Conservation (phyloP, 2,797 vertebrate species). For the Darevskia mixta region DNA sequence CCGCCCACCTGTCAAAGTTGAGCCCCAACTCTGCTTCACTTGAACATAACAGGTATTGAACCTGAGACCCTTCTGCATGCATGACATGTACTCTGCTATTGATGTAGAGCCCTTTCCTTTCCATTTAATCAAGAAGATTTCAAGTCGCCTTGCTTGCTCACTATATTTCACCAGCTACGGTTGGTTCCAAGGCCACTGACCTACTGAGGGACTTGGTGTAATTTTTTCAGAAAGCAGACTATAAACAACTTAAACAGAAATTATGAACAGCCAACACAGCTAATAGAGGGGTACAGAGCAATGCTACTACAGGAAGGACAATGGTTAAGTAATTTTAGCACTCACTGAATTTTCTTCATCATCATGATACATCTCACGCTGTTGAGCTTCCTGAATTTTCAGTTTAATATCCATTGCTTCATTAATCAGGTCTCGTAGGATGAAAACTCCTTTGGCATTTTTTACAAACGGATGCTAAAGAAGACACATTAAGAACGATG, state of each 20-base stretch:
- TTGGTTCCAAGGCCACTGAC: not conserved
- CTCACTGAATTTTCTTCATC: slow-evolving; percentile 94
- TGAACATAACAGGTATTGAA: not conserved
- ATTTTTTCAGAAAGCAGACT: not conserved
- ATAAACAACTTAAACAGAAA: not conserved
- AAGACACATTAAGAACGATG: slow-evolving; percentile 6
- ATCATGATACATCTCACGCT: slow-evolving; percentile 89
- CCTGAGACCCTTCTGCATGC: not conserved
- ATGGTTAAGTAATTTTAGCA: slow-evolving; percentile 20
- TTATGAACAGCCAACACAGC: not conserved
- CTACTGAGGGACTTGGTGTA: not conserved
- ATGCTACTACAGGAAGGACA: not conserved
- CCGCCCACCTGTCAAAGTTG: too few species aligned
- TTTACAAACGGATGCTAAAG: slow-evolving; percentile 91
- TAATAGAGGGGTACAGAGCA: not conserved
- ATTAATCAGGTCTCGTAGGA: slow-evolving; percentile 89
- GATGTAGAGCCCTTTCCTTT: not conserved
- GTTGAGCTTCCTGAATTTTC: slow-evolving; percentile 87
- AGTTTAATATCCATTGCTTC: slow-evolving; percentile 95
- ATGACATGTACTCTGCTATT: not conserved
- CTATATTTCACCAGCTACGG: not conserved
- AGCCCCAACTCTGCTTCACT: not conserved
- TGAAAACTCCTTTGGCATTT: slow-evolving; percentile 88
- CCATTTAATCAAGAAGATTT: not conserved
- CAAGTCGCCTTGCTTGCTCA: not conserved